Evolutionary conservation across 1,140 invertebrate genomes (phyloP).

Genomic region (Drosophila sp.): DNA sequence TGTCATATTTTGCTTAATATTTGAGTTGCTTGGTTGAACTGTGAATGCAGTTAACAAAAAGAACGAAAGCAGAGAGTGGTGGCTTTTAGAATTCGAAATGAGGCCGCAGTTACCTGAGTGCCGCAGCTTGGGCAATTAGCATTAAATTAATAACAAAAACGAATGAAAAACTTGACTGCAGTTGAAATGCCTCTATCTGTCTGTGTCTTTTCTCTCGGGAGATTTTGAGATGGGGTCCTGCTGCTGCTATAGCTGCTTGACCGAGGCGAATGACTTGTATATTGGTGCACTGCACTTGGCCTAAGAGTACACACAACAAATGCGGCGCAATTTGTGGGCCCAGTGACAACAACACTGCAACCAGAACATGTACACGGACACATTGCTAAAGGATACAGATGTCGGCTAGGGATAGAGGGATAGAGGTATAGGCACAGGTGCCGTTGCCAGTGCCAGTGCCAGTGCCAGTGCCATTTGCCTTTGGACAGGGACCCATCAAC

Average conservation of each 20-base stretch:
- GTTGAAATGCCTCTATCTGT: constrained; percentile 55
- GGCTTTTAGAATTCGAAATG: constrained; percentile 45
- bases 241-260: not conserved
- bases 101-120: constrained; percentile 25
- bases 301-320: constrained; percentile 69
- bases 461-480: not conserved
- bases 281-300: constrained; percentile 53
- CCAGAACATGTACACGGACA: constrained; percentile 19
- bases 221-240: not conserved
- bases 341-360: constrained; percentile 61
- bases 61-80: not conserved
- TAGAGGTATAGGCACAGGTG: not conserved
- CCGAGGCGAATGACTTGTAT: constrained; percentile 73
- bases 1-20: not conserved
- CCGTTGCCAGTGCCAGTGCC: not conserved
- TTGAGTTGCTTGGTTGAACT: constrained; percentile 10
- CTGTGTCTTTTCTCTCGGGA: not conserved
- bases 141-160: constrained; percentile 65
- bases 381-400: constrained; percentile 21
- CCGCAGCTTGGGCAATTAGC: constrained; percentile 59
- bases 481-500: constrained; percentile 12
- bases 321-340: constrained; percentile 76
- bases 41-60: not conserved
- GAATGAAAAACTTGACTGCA: constrained; percentile 67
- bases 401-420: not conserved